A percentile compares a stretch with the other conserved stretches of the same genome.
Evolutionary conservation across 1,140 invertebrate species (phyloP).

Genomic region (Brachionus paranguensis): DNA sequence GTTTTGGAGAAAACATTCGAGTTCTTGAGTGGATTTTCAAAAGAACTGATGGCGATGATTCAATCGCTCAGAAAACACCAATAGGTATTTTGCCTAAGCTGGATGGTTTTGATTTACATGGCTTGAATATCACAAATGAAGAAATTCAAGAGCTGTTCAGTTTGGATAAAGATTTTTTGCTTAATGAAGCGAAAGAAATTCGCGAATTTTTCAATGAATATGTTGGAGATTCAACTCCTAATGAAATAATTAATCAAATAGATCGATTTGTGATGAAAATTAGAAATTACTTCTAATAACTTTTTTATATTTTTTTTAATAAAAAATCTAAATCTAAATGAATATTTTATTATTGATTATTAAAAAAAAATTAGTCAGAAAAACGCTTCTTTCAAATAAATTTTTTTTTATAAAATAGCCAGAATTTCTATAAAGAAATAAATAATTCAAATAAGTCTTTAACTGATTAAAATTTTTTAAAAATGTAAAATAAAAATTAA

Average conservation of each 20-base stretch:
- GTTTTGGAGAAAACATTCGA: conserved; percentile 92
- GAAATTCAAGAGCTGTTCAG: conserved; percentile 75
- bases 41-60: conserved; percentile 64
- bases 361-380: no score
- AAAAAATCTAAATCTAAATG: no score
- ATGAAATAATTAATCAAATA: conserved; percentile 68
- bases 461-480: neutral
- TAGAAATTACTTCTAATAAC: neutral
- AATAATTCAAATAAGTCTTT: no score
- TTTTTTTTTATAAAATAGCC: no score
- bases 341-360: no score
- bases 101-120: conserved; percentile 65
- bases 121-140: conserved; percentile 62
- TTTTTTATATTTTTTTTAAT: neutral
- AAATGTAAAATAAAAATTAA: neutral
- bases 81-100: conserved; percentile 47
- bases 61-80: conserved; percentile 46
- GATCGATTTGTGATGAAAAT: conserved; percentile 46
- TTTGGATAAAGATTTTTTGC: conserved; percentile 84
- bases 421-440: no score
- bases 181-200: conserved; percentile 74
- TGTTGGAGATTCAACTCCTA: conserved; percentile 77
- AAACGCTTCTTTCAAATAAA: no score
- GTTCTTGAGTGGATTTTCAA: conserved; percentile 84
- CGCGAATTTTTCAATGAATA: conserved; percentile 84